These are phyloP conservation scores for Lithophane leautieri DNA, from an alignment of 2,888 invertebrate genomes.

Conservation along the genomic window DNA sequence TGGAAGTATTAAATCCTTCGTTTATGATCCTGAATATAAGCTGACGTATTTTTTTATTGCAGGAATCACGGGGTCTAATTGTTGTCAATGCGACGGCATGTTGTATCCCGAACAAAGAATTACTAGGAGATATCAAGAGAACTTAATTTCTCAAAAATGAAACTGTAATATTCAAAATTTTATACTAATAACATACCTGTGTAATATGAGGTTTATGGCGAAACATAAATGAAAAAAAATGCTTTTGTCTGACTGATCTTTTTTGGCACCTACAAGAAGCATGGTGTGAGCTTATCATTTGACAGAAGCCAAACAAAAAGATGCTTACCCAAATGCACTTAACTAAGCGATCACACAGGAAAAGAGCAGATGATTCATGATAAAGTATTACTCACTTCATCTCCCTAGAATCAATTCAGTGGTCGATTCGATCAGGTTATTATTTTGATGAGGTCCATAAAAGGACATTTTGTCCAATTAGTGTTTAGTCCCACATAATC, in stretches of 20 bases:
- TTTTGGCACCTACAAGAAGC: neutral
- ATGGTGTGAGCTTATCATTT: slow-evolving; percentile 1
- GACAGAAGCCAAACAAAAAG: neutral
- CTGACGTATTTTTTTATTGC: slow-evolving; percentile 18
- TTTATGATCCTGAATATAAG: slow-evolving; percentile 24
- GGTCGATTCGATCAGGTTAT: slow-evolving; percentile 62
- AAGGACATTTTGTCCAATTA: slow-evolving; percentile 86
- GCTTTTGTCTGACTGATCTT: neutral
- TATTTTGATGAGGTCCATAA: slow-evolving; percentile 76
- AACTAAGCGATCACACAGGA: slow-evolving; percentile 26
- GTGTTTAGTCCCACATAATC: slow-evolving; percentile 66
- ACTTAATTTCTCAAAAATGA: neutral
- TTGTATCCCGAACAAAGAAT: neutral
- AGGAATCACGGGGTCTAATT: slow-evolving; percentile 17
- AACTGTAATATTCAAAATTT: neutral
- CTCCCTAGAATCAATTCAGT: slow-evolving; percentile 68
- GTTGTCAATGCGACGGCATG: neutral
- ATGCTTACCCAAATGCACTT: slow-evolving; percentile 10
- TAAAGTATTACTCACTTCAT: slow-evolving; percentile 59
- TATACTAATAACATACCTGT: no score
- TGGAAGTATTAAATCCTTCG: slow-evolving; percentile 17
- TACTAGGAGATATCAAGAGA: neutral
- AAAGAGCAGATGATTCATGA: slow-evolving; percentile 58
- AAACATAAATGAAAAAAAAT: neutral
- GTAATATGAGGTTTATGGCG: neutral